Conservation (phyloP, 2,797 vertebrate genomes). For the Lutjanus campechanus region DNA sequence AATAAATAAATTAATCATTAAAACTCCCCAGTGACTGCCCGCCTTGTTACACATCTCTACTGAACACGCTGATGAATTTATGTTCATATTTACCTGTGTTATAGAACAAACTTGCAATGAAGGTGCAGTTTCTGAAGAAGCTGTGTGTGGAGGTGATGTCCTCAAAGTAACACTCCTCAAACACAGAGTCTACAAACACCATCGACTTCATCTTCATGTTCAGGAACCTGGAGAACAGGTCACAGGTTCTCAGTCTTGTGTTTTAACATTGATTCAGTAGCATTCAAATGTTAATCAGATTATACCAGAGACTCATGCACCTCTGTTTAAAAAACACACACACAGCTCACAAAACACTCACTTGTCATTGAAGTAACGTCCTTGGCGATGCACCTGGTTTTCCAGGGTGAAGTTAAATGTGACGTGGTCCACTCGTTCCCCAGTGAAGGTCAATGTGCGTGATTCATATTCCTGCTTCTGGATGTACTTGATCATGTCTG, state of each 20-base stretch:
- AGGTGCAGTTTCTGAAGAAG: constrained; percentile 97
- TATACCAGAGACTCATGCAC: neutral
- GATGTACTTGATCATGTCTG: constrained; percentile 98
- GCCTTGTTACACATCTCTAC: neutral
- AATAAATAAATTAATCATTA: neutral
- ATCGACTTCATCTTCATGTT: constrained; percentile 97
- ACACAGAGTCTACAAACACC: constrained; percentile 95
- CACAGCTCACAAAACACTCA: constrained; percentile 65
- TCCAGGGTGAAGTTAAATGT: constrained; percentile 99
- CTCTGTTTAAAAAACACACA: neutral
- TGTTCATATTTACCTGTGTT: constrained; percentile 90
- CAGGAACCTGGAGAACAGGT: constrained; percentile 88
- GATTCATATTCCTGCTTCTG: constrained; percentile 94
- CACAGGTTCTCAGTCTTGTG: neutral
- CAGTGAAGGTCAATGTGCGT: constrained; percentile 91
- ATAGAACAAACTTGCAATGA: constrained; percentile 94
- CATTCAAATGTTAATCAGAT: neutral
- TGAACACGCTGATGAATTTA: neutral
- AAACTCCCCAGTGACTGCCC: neutral
- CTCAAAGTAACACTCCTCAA: constrained; percentile 98
- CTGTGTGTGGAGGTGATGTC: constrained; percentile 97
- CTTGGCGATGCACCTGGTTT: constrained; percentile 95
- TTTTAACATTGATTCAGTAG: neutral
- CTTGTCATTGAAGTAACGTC: constrained; percentile 98
- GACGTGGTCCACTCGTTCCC: constrained; percentile 91